Base-by-base conservation (phyloP, 2,113 vertebrate species). In the Sylvilagus bachmani region DNA sequence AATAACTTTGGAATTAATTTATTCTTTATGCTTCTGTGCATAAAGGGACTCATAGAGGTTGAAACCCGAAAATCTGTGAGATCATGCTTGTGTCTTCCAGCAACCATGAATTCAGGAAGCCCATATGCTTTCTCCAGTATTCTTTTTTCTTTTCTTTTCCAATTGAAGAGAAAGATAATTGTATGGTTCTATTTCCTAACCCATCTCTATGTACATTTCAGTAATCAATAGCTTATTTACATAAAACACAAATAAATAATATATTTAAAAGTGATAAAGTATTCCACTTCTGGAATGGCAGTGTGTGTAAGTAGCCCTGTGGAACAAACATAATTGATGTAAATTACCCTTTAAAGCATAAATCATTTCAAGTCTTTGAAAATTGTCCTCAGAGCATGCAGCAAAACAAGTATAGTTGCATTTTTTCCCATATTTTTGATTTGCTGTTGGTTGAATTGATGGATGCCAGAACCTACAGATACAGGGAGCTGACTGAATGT, bases 1-100 rank as follows among this genome's bases (percentile, higher is more conserved):
- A 44, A 44, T 44, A 44, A 78, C 25, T 77, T 88, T 91, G n/a
- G 31, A 96, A 89, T 78, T 53, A 31, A 79, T 31, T 80, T 70
- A 84, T 71, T 69, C 66, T 86, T 92, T 55, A 55, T 38, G 10
- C 25, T 85, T 94, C 73, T 31, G 29, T 24, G 24, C 36, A 86
- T n/a, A 82, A 90, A 91, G 36, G 16, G 25, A 67, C 85, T 64
- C 10, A 16, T 67, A 17, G 21, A 67, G 64, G 74, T 61, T 86
- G 55, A 64, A 83, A 90, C 33, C 10, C 79, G 83, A 36, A 90
- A 29, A 86, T 70, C 38, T 78, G 55, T 88, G 36, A 82, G 73
- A 93, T 33, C 82, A 27, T 14, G 55, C 53, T 75, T 88, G 79
- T 64, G 38, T 91, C 90, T 96, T 80, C 33, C n/a, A 19, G 53